Percentiles rank a stretch among this genome's conserved stretches.
These are phyloP conservation scores for Lemur catta DNA, from an alignment of 2,797 vertebrate genomes.

Conservation along the genomic window DNA sequence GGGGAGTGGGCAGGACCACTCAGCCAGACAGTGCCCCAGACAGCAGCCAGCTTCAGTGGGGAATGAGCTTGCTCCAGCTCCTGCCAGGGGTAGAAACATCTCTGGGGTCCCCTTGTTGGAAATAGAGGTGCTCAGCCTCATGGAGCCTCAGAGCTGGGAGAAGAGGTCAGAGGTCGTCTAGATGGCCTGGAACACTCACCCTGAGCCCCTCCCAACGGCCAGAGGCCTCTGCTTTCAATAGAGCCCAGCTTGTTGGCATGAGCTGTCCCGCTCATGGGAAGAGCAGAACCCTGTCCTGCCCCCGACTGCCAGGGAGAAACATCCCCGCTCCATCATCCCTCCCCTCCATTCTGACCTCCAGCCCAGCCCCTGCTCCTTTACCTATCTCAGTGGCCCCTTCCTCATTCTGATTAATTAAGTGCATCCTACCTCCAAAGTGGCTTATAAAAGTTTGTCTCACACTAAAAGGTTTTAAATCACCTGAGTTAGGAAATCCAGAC, in stretches of 20 bases:
- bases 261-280: not conserved
- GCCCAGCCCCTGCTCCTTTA: not conserved
- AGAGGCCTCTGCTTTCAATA: not conserved
- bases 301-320: not conserved
- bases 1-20: not conserved
- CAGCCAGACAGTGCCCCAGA: not conserved
- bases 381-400: no score
- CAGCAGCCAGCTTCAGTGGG: not conserved
- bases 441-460: not conserved
- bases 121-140: not conserved
- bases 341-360: not conserved
- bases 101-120: not conserved
- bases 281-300: not conserved
- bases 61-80: not conserved
- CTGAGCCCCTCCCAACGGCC: not conserved
- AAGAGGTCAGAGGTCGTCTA: not conserved
- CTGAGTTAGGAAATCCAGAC: not conserved
- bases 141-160: not conserved
- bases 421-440: not conserved
- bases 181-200: not conserved
- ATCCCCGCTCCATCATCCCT: not conserved
- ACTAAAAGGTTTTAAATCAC: not conserved
- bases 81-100: not conserved
- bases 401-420: not conserved
- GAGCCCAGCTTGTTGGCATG: not conserved